These are phyloP conservation scores for Anisognathus igniventris DNA, from an alignment of 2,797 vertebrate genomes.

Conservation along the genomic window DNA sequence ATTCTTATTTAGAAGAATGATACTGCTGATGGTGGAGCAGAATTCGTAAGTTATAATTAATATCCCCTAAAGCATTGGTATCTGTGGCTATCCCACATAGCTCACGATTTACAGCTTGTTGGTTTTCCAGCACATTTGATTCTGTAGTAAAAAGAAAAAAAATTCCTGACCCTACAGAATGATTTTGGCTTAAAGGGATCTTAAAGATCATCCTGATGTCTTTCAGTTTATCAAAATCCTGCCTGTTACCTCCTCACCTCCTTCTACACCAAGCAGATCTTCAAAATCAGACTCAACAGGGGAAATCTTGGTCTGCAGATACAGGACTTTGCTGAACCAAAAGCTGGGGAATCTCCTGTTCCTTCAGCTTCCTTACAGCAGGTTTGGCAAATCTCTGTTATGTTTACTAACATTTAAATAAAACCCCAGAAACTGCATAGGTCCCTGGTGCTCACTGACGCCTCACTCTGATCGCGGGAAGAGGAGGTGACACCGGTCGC, in stretches of 20 bases:
- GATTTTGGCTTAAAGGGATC: neutral
- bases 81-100: neutral
- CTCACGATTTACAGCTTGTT: neutral
- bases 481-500: too few relatives aligned
- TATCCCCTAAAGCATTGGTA: neutral
- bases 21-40: neutral
- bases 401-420: neutral
- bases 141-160: neutral
- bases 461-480: fast-evolving
- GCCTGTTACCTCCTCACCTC: neutral
- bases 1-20: neutral
- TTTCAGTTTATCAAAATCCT: neutral
- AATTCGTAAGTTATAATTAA: neutral
- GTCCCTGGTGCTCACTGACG: neutral
- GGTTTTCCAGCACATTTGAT: neutral
- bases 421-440: neutral
- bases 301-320: neutral
- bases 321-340: neutral
- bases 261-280: neutral
- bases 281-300: neutral
- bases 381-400: neutral
- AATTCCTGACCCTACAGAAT: neutral
- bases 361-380: neutral
- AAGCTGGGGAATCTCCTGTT: neutral
- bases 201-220: neutral